Evolutionary conservation across 2,797 vertebrate genomes (phyloP).

Genomic region (Crocidura indochinensis): DNA sequence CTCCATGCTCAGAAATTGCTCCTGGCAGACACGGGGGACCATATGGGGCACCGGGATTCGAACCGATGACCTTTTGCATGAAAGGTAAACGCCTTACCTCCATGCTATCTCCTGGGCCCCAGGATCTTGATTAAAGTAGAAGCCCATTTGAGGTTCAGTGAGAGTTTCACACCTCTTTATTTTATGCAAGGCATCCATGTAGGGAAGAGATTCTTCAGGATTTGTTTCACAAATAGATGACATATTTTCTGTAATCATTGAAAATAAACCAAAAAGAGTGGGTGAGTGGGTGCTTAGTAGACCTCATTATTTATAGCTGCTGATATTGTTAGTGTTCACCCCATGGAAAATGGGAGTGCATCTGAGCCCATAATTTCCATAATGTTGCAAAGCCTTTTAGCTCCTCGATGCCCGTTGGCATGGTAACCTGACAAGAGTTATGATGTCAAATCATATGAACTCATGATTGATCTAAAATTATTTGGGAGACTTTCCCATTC

Average conservation of each 20-base stretch:
- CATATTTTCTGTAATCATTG: conserved; percentile 70
- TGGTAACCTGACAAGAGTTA: conserved; percentile 83
- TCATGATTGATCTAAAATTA: conserved; percentile 85
- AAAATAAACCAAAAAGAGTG: conserved; percentile 58
- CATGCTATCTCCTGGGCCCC: too few species aligned
- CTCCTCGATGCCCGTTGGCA: conserved; percentile 82
- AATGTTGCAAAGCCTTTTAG: conserved; percentile 81
- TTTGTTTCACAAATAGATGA: conserved; percentile 74
- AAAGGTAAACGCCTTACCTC: too few species aligned
- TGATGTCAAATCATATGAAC: conserved; percentile 84
- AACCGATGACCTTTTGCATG: too few species aligned
- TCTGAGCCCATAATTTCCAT: conserved; percentile 80
- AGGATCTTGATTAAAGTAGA: not conserved
- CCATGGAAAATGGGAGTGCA: conserved; percentile 57
- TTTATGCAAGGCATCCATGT: conserved; percentile 24
- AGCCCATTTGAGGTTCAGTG: conserved; percentile 14
- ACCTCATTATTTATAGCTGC: conserved; percentile 74
- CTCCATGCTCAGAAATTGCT: too few species aligned
- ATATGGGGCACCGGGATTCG: too few species aligned
- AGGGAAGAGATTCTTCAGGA: conserved; percentile 58
- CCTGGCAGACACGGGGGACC: too few species aligned
- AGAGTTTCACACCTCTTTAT: conserved; percentile 6
- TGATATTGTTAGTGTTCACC: conserved; percentile 69
- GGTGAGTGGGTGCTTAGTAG: conserved; percentile 48
- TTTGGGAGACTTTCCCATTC: conserved; percentile 82